Base-by-base conservation (phyloP, 2,888 invertebrate genomes). In the Agrochola lychnidis region DNA sequence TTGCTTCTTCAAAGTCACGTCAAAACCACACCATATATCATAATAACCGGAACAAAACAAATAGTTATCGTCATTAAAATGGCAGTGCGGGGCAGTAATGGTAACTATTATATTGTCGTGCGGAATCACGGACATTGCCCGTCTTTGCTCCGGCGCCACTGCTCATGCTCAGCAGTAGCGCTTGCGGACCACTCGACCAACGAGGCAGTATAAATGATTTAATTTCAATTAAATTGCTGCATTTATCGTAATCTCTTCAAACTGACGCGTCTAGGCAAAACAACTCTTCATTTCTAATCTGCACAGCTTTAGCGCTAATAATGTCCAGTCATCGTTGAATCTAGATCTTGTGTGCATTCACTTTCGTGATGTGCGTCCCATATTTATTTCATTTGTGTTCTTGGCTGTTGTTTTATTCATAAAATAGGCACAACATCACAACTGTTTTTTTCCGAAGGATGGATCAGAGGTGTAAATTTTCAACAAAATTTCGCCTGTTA, bases 61-160 rank as follows among this genome's bases (percentile, higher is more conserved):
- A 68, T 42, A 68, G 53, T 73, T 53, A 63, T 64, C 48, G 45
- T 73, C 67, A 73, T 80, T 84, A 76, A 73, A 76, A 80, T 70
- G 40, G 66, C 67, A 59, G 61, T 40, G 48, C 36, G 53, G 59
- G 62, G 30, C 73, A 70, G 70, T 59, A 70, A 81, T 83, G 40
- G 61, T 73, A 40, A 57, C 61, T 57, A 81, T 57, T 70, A 71
- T 51, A 59, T 70, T 63, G 66, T 63, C 63, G 64, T 64, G 67
- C 76, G 76, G 86, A 83, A 82, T 79, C 70, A 75, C 64, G 73
- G 76, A 62, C 63, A 40, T 70, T 74, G 76, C 19, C 73, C 56
- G 48, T 68, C 84, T 75, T 67, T 70, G 69, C 30, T 30, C 30
- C 30, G 30, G 30, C 30, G 30, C 30, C 2, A 30, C 30, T 30